Evolutionary conservation across 1,140 invertebrate species (phyloP), one percentile per base, ranked within the genome.

Genomic region (Pogonomyrmex californicus): DNA sequence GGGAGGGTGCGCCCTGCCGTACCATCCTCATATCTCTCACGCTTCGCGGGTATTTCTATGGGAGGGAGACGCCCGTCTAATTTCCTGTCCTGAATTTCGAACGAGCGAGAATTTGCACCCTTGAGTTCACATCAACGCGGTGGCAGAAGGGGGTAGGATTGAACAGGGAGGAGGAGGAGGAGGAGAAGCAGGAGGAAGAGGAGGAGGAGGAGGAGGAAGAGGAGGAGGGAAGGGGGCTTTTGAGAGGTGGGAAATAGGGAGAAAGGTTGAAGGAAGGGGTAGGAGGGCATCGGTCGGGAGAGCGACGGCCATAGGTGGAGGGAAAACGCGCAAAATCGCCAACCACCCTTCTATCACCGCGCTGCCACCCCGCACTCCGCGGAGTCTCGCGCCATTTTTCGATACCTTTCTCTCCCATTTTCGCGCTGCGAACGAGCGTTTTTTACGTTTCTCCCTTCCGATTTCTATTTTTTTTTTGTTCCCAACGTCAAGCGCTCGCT

Each of bases 21-120:
- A 73, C 79, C 87, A 65, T 87, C 87, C 90, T 90, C 90, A 87
- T 94, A 94, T 95, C 94, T 95, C 94, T 95, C 94, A 93, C 94
- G 94, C 94, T 95, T 95, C 93, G 93, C 92, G 93, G 94, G 93
- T 94, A 94, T 94, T 95, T 94, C 94, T 93, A 94, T 93, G 92
- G 91, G 90, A 93, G 92, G 92, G 93, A 93, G 93, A 91, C 92
- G 92, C 91, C 91, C 93, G 92, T 95, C 94, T 95, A 95, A 95
- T 95, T 95, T 95, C 94, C 95, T 95, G 95, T 93, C 93, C 95
- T 94, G 94, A 95, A 95, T 95, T 95, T 95, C 92, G 92, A 94
- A 94, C 93, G 93, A 94, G 89, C 91, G 85, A 88, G 93, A 95
- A 94, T 95, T 94, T 93, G 93, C 93, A 94, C 94, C 92, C 94